Evolutionary conservation across 2,113 vertebrate species (phyloP).

Genomic region (Syngnathus scovelli): DNA sequence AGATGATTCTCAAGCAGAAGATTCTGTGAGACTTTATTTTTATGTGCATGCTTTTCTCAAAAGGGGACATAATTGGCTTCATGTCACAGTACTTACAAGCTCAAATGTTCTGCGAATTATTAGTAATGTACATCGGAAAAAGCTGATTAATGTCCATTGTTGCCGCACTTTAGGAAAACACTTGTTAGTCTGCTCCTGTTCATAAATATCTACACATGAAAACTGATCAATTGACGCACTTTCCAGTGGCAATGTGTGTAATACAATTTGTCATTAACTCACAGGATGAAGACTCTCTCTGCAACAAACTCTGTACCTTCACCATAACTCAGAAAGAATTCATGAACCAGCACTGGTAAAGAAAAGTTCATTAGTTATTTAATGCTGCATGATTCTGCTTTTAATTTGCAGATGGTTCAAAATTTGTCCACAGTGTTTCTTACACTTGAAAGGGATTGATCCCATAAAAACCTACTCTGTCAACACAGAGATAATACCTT

Average conservation of each 20-base stretch:
- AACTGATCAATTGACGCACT: not conserved
- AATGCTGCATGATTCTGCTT: not conserved
- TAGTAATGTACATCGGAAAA: not conserved
- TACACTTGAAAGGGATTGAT: not conserved
- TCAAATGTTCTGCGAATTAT: not conserved
- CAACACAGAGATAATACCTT: not conserved
- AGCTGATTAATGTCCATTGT: not conserved
- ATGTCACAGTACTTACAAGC: not conserved
- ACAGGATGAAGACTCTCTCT: conserved; percentile 98
- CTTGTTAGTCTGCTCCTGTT: not conserved
- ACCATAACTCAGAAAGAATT: conserved; percentile 99
- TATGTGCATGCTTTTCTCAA: not conserved
- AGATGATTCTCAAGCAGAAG: conserved; percentile 96
- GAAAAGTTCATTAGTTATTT: conserved; percentile 11
- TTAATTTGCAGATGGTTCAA: not conserved
- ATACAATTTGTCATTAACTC: conserved; percentile 17
- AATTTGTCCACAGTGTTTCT: too few species aligned
- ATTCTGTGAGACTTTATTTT: conserved; percentile 76
- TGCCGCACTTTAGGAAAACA: not conserved
- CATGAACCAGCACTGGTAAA: conserved; percentile 99
- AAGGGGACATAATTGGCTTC: not conserved
- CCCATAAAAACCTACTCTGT: not conserved
- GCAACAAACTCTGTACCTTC: conserved; percentile 98
- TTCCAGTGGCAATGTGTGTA: not conserved
- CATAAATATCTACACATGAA: not conserved